Percentiles rank a stretch among this genome's conserved stretches.
Evolutionary conservation across 2,888 invertebrate genomes (phyloP).

Genomic region (Acleris laterana): DNA sequence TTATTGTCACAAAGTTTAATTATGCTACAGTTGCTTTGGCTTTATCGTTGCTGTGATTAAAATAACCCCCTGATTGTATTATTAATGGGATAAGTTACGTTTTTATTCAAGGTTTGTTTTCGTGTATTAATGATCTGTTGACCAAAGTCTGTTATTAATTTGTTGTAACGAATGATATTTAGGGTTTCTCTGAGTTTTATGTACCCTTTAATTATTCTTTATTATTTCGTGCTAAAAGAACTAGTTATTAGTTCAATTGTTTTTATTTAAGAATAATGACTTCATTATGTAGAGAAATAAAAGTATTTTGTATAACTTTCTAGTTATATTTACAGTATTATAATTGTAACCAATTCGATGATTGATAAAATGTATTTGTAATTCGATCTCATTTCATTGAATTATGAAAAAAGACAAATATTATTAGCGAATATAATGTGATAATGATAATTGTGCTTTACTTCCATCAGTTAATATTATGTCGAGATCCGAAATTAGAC

Average conservation of each 20-base stretch:
- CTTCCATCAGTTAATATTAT: constrained; percentile 48
- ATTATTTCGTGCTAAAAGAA: constrained; percentile 9
- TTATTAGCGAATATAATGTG: constrained; percentile 48
- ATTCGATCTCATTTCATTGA: constrained; percentile 57
- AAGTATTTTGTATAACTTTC: constrained; percentile 58
- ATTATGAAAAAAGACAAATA: constrained; percentile 33
- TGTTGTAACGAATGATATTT: background rate
- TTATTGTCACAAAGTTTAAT: constrained; percentile 50
- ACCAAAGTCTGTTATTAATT: constrained; percentile 19
- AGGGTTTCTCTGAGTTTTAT: constrained; percentile 3
- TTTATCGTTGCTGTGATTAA: constrained; percentile 70
- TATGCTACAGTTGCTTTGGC: constrained; percentile 71
- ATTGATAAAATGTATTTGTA: constrained; percentile 40
- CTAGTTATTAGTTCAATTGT: constrained; percentile 38
- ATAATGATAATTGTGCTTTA: constrained; percentile 50
- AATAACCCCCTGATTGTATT: constrained; percentile 48
- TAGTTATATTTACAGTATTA: constrained; percentile 53
- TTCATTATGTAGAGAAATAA: constrained; percentile 40
- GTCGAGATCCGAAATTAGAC: constrained; percentile 45
- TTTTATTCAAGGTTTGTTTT: constrained; percentile 44
- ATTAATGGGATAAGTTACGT: constrained; percentile 37
- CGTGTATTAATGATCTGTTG: constrained; percentile 33
- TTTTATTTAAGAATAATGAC: constrained; percentile 39
- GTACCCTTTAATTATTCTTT: constrained; percentile 7
- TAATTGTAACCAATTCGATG: constrained; percentile 43